Percentiles rank a stretch among this genome's conserved stretches.
These are phyloP conservation scores for silkworm (Bombyx mori) DNA, from an alignment of 1,140 invertebrate species.

Conservation along the genomic window DNA sequence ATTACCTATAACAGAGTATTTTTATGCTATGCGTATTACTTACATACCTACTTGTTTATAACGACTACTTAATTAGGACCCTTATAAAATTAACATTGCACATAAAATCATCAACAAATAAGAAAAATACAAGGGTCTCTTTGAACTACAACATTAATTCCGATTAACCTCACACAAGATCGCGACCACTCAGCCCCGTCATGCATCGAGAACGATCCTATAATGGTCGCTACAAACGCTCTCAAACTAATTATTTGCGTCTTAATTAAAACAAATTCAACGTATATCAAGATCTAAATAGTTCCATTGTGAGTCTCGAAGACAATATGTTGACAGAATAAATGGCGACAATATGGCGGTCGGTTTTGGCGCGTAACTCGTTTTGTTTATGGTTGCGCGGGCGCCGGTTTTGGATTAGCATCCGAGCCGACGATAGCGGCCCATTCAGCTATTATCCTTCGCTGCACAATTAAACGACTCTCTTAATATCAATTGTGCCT, in stretches of 20 bases:
- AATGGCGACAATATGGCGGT: constrained; percentile 53
- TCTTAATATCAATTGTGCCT: constrained; percentile 67
- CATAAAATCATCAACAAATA: too few species aligned
- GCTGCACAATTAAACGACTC: constrained; percentile 51
- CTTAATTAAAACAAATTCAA: constrained; percentile 54
- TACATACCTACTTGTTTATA: too few species aligned
- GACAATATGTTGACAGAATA: constrained; percentile 65
- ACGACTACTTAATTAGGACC: too few species aligned
- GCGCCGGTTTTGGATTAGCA: constrained; percentile 56
- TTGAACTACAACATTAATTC: too few species aligned
- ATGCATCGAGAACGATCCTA: too few species aligned
- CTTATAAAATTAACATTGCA: too few species aligned
- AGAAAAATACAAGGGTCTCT: too few species aligned
- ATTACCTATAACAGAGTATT: too few species aligned
- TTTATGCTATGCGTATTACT: too few species aligned
- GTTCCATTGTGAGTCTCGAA: constrained; percentile 48
- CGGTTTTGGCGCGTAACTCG: constrained; percentile 53
- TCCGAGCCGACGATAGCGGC: constrained; percentile 56
- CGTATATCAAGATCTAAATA: constrained; percentile 57
- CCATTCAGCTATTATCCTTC: constrained; percentile 59
- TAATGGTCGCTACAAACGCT: background rate
- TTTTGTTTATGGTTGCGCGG: constrained; percentile 58
- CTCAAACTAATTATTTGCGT: constrained; percentile 47
- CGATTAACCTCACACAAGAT: too few species aligned
- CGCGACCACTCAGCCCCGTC: too few species aligned